A percentile compares a stretch with the other conserved stretches of the same genome.
phyloP scores from a whole-genome alignment of 2,113 vertebrate genomes.

The Perca flavescens region DNA sequence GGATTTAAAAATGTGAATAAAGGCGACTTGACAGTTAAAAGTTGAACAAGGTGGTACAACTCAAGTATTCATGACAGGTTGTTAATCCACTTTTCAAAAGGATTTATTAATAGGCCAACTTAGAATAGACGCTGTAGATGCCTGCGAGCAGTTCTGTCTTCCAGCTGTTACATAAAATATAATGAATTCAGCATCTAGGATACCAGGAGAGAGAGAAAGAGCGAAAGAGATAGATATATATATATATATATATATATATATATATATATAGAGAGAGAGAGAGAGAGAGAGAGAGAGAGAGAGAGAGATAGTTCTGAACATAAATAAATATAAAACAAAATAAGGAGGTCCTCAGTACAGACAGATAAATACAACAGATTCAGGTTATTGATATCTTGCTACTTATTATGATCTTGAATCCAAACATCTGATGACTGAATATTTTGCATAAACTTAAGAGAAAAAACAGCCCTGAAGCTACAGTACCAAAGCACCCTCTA shows the following conservation, averaged over 20 bases:
- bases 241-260: too few relatives aligned
- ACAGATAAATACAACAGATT: constrained; percentile 5
- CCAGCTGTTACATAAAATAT: constrained; percentile 70
- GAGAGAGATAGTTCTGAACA: not conserved
- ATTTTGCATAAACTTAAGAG: constrained; percentile 19
- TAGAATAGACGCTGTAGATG: constrained; percentile 60
- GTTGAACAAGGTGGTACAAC: constrained; percentile 31
- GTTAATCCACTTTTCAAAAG: constrained; percentile 63
- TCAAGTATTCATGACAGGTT: constrained; percentile 37
- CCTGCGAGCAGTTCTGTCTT: constrained; percentile 56
- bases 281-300: not conserved
- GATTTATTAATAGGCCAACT: constrained; percentile 72
- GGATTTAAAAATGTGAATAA: constrained; percentile 8
- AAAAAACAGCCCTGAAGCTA: constrained; percentile 14
- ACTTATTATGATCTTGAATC: constrained; percentile 8
- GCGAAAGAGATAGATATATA: not conserved
- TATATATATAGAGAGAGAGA: not conserved
- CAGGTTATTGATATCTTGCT: not conserved
- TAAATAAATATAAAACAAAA: too few relatives aligned
- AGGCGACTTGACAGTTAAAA: constrained; percentile 32
- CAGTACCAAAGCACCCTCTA: constrained; percentile 66
- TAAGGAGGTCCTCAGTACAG: not conserved
- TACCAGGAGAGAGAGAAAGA: constrained; percentile 6
- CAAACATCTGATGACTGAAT: not conserved
- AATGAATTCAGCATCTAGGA: constrained; percentile 62